Conservation (phyloP, 1,140 invertebrate genomes). For the Drosophila oshimai region DNA sequence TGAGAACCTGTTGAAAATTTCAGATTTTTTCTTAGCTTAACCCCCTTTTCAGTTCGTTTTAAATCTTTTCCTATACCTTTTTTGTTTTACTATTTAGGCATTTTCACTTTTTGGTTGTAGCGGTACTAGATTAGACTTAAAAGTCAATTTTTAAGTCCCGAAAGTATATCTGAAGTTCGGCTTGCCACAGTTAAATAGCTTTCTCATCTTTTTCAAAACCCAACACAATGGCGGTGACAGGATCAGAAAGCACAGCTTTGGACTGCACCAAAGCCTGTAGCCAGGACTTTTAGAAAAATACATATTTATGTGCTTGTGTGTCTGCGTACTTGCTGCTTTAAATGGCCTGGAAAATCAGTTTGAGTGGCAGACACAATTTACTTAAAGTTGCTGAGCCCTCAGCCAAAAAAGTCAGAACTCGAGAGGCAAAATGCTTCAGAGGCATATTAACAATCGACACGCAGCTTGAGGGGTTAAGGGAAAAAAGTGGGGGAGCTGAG, state of each 20-base stretch:
- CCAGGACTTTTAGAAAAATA: conserved; percentile 36
- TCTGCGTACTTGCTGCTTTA: conserved; percentile 20
- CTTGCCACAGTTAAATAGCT: neutral
- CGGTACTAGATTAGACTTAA: too few species aligned
- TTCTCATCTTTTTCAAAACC: conserved; percentile 18
- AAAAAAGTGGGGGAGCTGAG: neutral
- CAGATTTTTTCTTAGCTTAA: too few species aligned
- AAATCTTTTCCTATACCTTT: too few species aligned
- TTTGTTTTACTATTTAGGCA: too few species aligned
- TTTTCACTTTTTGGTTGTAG: too few species aligned
- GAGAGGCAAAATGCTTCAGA: conserved; percentile 18
- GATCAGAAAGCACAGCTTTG: conserved; percentile 24
- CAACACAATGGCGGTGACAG: conserved; percentile 30
- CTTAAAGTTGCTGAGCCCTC: neutral
- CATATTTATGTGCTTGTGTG: neutral
- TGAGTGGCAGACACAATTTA: conserved; percentile 33
- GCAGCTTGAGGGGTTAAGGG: neutral
- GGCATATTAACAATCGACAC: conserved; percentile 52
- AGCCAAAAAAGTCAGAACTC: neutral
- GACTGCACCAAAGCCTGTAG: conserved; percentile 20
- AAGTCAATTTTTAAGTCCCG: neutral
- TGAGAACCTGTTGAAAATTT: too few species aligned
- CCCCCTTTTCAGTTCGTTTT: too few species aligned
- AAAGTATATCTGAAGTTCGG: neutral
- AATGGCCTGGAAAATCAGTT: conserved; percentile 50